A percentile compares a stretch with the other conserved stretches of the same genome.
These are phyloP conservation scores for Lycocerus yunnanus DNA, from an alignment of 2,888 invertebrate species.

Conservation along the genomic window DNA sequence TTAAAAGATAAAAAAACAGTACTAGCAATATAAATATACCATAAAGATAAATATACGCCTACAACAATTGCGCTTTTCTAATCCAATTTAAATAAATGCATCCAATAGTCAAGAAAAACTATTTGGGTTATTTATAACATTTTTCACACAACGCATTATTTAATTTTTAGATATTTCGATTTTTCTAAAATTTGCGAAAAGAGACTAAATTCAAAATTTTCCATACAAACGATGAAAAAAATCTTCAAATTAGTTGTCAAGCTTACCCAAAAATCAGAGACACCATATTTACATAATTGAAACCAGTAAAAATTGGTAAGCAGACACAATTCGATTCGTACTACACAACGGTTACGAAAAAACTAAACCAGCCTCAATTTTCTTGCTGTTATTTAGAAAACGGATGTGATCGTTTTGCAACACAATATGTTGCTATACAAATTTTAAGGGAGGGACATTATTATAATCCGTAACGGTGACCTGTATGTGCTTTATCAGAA, in stretches of 20 bases:
- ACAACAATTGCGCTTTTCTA: constrained; percentile 19
- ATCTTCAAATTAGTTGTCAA: not conserved
- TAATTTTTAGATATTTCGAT: no score
- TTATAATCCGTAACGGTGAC: constrained; percentile 1
- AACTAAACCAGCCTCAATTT: constrained; percentile 1
- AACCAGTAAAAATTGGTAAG: not conserved
- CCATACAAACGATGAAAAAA: no score
- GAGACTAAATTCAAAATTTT: no score
- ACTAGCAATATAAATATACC: not conserved
- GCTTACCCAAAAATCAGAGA: not conserved
- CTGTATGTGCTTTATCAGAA: not conserved
- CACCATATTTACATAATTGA: not conserved
- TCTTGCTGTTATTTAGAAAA: constrained; percentile 3
- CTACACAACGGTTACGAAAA: constrained; percentile 4
- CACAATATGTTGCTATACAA: not conserved
- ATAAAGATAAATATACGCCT: constrained; percentile 19
- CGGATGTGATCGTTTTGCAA: constrained; percentile 12
- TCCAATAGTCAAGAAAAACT: not conserved
- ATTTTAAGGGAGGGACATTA: constrained; percentile 1
- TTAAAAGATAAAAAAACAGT: not conserved
- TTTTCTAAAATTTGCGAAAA: no score
- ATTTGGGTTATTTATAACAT: not conserved
- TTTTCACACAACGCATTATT: no score
- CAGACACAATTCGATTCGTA: not conserved
- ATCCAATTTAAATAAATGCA: not conserved